Conservation (phyloP, 2,888 invertebrate genomes). For the Caenorhabditis imperialis region DNA sequence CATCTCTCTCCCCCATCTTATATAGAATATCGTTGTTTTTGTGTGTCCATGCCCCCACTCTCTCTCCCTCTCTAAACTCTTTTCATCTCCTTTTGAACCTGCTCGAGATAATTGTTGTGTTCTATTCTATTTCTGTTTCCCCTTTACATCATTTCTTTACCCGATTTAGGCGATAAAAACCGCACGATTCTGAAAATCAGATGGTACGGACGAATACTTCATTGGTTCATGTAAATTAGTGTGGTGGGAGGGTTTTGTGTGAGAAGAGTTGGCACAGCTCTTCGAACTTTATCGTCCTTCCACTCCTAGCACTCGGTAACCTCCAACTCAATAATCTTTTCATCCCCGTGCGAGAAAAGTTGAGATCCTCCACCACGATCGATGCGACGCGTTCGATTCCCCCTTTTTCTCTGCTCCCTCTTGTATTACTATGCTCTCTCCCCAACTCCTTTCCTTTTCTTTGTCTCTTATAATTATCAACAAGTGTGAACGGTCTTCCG, state of each 20-base stretch:
- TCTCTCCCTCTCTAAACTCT: conserved; percentile 20
- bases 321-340: conserved; percentile 25
- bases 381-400: conserved; percentile 27
- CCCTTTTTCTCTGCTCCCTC: conserved; percentile 12
- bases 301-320: conserved; percentile 36
- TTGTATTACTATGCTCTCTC: conserved; percentile 31
- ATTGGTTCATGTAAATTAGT: conserved; percentile 43
- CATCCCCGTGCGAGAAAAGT: conserved; percentile 49
- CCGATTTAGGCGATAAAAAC: conserved; percentile 34
- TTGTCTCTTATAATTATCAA: conserved; percentile 40
- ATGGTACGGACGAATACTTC: conserved; percentile 24
- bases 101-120: conserved; percentile 46
- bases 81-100: conserved; percentile 32
- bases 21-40: conserved; percentile 42
- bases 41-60: conserved; percentile 12
- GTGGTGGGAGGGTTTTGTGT: conserved; percentile 25
- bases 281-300: conserved; percentile 4
- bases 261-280: conserved; percentile 17
- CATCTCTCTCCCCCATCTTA: conserved; percentile 6
- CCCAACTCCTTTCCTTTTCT: conserved; percentile 31
- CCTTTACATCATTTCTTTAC: conserved; percentile 15
- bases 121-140: conserved; percentile 21
- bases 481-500: conserved; percentile 30
- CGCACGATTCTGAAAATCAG: conserved; percentile 8
- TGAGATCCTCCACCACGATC: conserved; percentile 15